Evolutionary conservation across 2,797 vertebrate genomes (phyloP), one percentile per base, ranked within the genome.

Genomic region (Neomorphus geoffroyi): DNA sequence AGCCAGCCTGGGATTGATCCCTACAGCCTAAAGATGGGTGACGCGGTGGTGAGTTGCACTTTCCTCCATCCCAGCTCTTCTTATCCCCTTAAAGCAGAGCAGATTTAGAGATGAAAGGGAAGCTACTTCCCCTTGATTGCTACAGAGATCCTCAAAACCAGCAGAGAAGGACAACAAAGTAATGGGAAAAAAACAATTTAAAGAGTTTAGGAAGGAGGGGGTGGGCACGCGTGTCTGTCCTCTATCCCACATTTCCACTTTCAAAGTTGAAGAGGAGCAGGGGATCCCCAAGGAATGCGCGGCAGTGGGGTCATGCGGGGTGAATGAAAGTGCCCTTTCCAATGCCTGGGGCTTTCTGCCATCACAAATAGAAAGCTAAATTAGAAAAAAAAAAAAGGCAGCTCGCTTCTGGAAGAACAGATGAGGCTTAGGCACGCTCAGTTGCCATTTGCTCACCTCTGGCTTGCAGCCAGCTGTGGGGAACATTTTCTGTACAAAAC

Each of bases 361-460:
- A 82, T 56, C 45, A 21, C 58, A 80, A 80, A 94, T 7, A 87
- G 60, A 80, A 79, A 86, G 30, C 62, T 50, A 10, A 30, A 74
- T 27, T 18, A 13, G 18, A 69, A 79, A 66, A 54, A 56, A 46
- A 58, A 58, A 77, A 84, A 66, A 54, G 10, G 43, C 69, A 83
- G 46, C 64, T 27, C 88, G 92, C 92, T 94, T 83, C 90, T 91
- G 88, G 90, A 80, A 72, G 90, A 88, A 83, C 94, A 95, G 95
- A 66, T 94, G 95, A 94, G 90, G 58, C 83, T 85, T 56, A 53
- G 56, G 82, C 67, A 90, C 19, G 83, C 92, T 93, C 77, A 53
- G 61, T n/a, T 92, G 95, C 88, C 81, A 86, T 78, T 88, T 75
- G 88, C 90, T 84, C 65, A 87, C 84, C 92, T 90, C 83, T 94